Evolutionary conservation across 2,888 invertebrate genomes (phyloP), one percentile per base, ranked within the genome.

Genomic region (Amphipyra tragopoginis): DNA sequence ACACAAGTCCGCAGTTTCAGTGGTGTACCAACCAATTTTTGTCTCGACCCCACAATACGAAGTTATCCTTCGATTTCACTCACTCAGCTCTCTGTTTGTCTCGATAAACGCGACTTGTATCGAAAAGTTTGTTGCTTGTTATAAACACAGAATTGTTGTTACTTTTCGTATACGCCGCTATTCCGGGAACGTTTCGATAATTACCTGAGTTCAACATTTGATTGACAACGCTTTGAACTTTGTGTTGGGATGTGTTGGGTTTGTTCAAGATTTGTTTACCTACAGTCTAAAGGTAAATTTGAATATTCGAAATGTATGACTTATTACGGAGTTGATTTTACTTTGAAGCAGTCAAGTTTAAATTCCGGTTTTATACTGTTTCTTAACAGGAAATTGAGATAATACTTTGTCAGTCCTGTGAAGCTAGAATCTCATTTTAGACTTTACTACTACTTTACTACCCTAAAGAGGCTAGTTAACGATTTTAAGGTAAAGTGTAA

Each of bases 21-120:
- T 64, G 53, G 47, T 50, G 36, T 26, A 45, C 42, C 58, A 10
- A 50, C 38, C 74, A 74, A 74, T 77, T 68, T 64, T 56, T 48
- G 59, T 67, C 65, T 50, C 63, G 44, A 45, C 36, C 65, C 52
- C 70, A 76, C 85, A 82, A 82, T 84, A 84, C 80, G 75, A 80
- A 85, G 82, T 85, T 85, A 85, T 85, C 79, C 79, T 80, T 83
- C 83, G 80, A 84, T 83, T 81, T 75, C 80, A 79, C 81, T 76
- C 81, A 82, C 77, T 77, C 80, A 77, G 74, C 77, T 61, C 66
- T 65, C 66, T 70, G 62, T 60, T 77, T 71, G 67, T 72, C 64
- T 54, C 64, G 71, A 75, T 77, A 80, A 79, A 66, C 65, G 59
- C 58, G 60, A 65, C 14, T 59, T 55, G 59, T 73, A 67, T 63